Conservation (phyloP, 2,113 vertebrate genomes). For the Trogon melanurus region DNA sequence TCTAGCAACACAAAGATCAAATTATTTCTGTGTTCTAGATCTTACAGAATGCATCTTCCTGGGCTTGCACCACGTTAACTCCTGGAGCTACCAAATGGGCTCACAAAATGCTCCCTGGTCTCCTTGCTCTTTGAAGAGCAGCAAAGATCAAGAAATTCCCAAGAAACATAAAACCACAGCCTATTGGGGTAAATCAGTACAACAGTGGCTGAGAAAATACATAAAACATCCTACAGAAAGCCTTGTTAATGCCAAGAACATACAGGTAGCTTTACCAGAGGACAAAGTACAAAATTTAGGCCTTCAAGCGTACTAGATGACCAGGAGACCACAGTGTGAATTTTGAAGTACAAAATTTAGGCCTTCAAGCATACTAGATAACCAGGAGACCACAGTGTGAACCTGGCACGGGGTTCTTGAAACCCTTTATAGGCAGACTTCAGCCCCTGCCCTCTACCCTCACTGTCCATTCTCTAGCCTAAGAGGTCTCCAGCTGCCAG, state of each 20-base stretch:
- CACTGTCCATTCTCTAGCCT: not conserved
- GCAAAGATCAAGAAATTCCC: not conserved
- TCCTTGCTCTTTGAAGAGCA: not conserved
- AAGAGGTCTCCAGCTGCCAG: not conserved
- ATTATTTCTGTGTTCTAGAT: not conserved
- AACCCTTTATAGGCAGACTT: not conserved
- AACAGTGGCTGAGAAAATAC: not conserved
- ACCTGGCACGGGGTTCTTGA: fast-evolving
- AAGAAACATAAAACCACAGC: not conserved
- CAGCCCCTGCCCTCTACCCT: not conserved
- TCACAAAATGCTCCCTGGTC: not conserved
- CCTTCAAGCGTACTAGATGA: not conserved
- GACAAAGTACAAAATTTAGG: not conserved
- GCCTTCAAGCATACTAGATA: not conserved
- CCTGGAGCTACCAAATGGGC: not conserved
- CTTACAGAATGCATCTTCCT: not conserved
- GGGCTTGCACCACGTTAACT: not conserved
- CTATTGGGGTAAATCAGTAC: not conserved
- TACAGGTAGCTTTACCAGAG: not conserved
- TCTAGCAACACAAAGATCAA: not conserved
- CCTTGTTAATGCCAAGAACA: not conserved
- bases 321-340: not conserved
- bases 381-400: not conserved
- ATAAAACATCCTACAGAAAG: not conserved
- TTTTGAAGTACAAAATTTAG: not conserved